Base-by-base conservation (phyloP, 1,140 invertebrate genomes). In the Ceratosolen solmsi region DNA sequence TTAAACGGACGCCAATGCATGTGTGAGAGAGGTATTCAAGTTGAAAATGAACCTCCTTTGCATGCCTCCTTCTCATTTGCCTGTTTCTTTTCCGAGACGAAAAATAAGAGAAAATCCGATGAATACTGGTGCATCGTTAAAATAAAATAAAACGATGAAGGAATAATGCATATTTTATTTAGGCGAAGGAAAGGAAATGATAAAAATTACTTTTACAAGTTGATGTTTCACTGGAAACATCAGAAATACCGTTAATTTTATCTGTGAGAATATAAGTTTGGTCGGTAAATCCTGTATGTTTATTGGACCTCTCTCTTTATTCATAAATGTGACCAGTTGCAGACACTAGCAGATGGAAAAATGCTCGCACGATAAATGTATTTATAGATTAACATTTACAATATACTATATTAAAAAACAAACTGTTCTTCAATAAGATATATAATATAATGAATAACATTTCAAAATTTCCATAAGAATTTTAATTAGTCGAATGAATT, bases 311-410 rank as follows among this genome's bases (percentile, higher is more conserved):
- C 25, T 27, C 58, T 46, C 25, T 70, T 79, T 79, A 79, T 58
- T 79, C 22, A 78, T 70, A 49, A 65, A 65, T 27, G 33, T 70
- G n/a, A 70, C 30, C 22, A 30, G 20, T 49, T 54, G 75, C 27
- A 41, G 38, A 33, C 15, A 20, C 49, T 2, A 54, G 11, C 1
- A 20, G 33, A 9, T 20, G 25, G 30, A 58, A 79, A 79, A 54
- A 56, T n/a, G n/a, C 0, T 1, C 33, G 4, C 4, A 25, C 11
- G 51, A 17, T 46, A 54, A 36, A 25, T 0, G 27, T 33, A 78
- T 79, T 79, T 79, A 79, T 36, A 27, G 51, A 15, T 58, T 79
- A 79, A 30, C 76, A 41, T 79, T 71, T 79, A 41, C 15, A 71
- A 58, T 79, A 71, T 56, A 79, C 54, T 71, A 56, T 54, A 46